Percentiles rank a stretch among this genome's conserved stretches.
Conservation (phyloP, 2,113 vertebrate species). For the Oncorhynchus clarkii region DNA sequence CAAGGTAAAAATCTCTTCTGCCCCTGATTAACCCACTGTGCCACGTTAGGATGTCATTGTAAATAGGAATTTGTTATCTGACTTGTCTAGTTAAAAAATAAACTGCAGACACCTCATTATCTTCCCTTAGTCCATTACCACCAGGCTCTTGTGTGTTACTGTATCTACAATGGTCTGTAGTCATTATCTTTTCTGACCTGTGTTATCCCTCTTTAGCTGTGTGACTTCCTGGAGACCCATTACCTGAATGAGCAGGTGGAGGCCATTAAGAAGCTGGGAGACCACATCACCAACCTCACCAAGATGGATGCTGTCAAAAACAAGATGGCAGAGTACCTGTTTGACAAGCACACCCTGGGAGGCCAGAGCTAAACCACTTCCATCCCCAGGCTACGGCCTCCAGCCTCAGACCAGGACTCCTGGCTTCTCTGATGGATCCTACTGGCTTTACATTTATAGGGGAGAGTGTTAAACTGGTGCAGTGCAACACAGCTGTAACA, state of each 20-base stretch:
- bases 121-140: too few species aligned
- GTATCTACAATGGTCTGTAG: too few species aligned
- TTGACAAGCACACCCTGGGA: constrained; percentile 92
- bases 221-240: constrained; percentile 91
- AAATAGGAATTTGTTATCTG: accelerated
- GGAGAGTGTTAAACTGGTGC: background rate
- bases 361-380: constrained; percentile 64
- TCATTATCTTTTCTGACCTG: constrained; percentile 39
- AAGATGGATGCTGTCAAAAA: constrained; percentile 72
- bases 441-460: background rate
- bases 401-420: background rate
- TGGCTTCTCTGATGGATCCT: background rate
- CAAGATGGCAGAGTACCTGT: constrained; percentile 93
- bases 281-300: constrained; percentile 75
- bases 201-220: constrained; percentile 55
- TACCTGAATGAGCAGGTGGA: constrained; percentile 95
- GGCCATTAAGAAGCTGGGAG: constrained; percentile 89
- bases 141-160: too few species aligned
- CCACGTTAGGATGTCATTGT: too few species aligned
- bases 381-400: too few species aligned
- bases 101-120: too few species aligned
- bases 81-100: too few species aligned
- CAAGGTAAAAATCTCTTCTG: too few species aligned
- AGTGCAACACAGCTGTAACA: too few species aligned
- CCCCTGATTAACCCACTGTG: too few species aligned